phyloP scores from a whole-genome alignment of 2,797 vertebrate genomes.

The Luscinia luscinia region DNA sequence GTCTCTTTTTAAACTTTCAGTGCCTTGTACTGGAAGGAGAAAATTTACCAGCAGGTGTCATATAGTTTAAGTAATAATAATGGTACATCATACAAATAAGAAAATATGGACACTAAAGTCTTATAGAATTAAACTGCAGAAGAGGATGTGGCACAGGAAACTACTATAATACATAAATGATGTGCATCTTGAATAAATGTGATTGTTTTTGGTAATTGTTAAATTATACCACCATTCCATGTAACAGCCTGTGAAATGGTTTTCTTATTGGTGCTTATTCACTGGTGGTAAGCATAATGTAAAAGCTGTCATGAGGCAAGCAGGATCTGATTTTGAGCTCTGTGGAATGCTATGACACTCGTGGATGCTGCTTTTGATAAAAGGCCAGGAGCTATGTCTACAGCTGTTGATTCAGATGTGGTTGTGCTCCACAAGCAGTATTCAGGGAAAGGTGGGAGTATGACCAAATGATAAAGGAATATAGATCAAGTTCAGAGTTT shows the following conservation, averaged over 20 bases:
- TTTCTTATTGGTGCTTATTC: not conserved
- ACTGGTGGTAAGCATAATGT: not conserved
- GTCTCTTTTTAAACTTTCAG: not conserved
- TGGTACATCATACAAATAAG: not conserved
- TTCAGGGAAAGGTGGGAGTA: not conserved
- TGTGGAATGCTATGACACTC: not conserved
- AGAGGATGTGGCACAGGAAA: not conserved
- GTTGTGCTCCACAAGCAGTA: not conserved
- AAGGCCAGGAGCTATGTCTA: not conserved
- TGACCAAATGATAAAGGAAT: not conserved
- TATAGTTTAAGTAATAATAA: not conserved
- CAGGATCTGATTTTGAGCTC: not conserved
- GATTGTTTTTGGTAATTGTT: not conserved
- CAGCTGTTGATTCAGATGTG: not conserved
- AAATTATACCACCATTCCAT: not conserved
- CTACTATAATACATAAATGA: not conserved
- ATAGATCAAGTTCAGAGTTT: not conserved
- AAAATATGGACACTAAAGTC: not conserved
- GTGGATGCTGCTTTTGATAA: not conserved
- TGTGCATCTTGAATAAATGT: not conserved
- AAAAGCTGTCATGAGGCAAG: not conserved
- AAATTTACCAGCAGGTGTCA: not conserved
- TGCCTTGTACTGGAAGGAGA: not conserved
- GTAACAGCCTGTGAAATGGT: fast-evolving
- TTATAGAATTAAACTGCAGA: not conserved